Base-by-base conservation (phyloP, 2,888 invertebrate species). In the Ganaspis brasiliensis region DNA sequence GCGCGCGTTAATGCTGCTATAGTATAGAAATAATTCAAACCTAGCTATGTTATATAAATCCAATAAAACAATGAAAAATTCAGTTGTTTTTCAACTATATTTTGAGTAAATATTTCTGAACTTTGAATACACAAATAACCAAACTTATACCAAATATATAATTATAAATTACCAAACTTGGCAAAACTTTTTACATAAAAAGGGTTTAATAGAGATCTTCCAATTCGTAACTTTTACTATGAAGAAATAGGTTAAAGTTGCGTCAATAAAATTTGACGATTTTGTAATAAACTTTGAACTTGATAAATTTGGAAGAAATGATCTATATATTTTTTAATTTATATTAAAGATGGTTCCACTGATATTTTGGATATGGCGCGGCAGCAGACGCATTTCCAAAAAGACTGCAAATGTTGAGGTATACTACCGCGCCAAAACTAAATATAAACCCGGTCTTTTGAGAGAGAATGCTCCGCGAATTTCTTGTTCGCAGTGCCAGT, bases 341-440 rank as follows among this genome's bases (percentile, higher is more conserved):
- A 61, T 2, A 31, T 4, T 31, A 19, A 37, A 35, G 35, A 19
- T 5, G 19, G 35, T 37, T 67, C 67, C 14, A 45, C 67, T 67
- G 24, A 80, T 85, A 85, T 85, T 86, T 82, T 59, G 75, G 76
- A 82, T 81, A 74, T 79, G 73, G 59, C 78, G 78, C 71, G 72
- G 83, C 80, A 78, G 80, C 77, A 79, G 80, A 80, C 83, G 83
- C 81, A 86, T 89, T 89, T 88, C 89, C 88, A 88, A 89, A 90
- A 90, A 87, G 87, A 89, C 85, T 76, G 84, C 86, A 89, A 89
- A 89, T 84, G 83, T 81, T 76, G 80, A 77, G 79, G 77, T 81
- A n/a, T n/a, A 81, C 83, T 86, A 85, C 86, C 84, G 85, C 89
- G 87, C 88, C 89, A 89, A 90, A 88, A 88, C 90, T 91, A 91